phyloP scores from a whole-genome alignment of 2,113 vertebrate species.

The Uropsilus gracilis region DNA sequence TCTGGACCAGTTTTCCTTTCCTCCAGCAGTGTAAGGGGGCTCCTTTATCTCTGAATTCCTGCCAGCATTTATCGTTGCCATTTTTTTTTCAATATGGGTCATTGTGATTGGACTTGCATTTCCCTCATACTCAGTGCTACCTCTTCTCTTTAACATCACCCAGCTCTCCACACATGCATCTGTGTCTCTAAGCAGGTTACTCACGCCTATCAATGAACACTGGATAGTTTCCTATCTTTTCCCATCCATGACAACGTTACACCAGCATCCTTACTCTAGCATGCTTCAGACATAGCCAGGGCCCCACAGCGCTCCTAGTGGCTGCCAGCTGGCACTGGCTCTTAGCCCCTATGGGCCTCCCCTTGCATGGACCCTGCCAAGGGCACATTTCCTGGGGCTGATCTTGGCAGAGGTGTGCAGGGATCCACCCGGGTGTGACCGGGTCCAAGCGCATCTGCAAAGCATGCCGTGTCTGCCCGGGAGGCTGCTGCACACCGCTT shows the following conservation, averaged over 20 bases:
- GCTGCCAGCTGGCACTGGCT: not conserved
- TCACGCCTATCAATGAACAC: not conserved
- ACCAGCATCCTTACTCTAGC: not conserved
- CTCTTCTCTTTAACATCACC: too few species aligned
- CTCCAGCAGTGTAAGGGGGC: too few species aligned
- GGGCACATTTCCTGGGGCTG: not conserved
- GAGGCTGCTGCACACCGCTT: not conserved
- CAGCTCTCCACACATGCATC: not conserved
- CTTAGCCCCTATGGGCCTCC: rapidly evolving
- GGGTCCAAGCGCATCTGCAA: too few species aligned
- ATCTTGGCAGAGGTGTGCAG: not conserved
- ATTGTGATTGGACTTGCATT: too few species aligned
- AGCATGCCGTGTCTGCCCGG: not conserved
- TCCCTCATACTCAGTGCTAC: too few species aligned
- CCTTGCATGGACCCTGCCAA: not conserved
- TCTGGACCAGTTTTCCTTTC: too few species aligned
- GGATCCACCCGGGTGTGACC: too few species aligned
- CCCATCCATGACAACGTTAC: not conserved
- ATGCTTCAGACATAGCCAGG: not conserved
- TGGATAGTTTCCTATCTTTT: not conserved
- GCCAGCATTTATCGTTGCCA: too few species aligned
- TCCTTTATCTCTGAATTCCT: too few species aligned
- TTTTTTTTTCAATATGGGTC: too few species aligned
- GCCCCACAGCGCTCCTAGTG: not conserved
- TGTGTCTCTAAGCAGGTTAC: not conserved